Base-by-base conservation (phyloP, 2,113 vertebrate genomes). In the Cricetomys ansorgei region DNA sequence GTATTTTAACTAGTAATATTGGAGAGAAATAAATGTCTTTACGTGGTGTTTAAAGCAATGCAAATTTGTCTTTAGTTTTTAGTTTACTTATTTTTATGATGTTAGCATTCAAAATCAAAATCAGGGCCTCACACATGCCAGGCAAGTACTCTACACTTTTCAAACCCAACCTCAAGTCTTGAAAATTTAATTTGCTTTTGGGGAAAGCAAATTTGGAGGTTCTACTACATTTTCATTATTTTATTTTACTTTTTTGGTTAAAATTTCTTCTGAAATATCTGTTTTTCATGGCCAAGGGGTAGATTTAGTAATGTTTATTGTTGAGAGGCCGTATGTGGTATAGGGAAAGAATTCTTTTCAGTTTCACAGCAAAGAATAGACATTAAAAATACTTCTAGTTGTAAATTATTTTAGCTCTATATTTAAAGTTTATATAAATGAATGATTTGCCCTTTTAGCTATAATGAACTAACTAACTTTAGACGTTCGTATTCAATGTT, bases 271-370 rank as follows among this genome's bases (percentile, higher is more conserved):
- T 16, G 62, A 70, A 91, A 31, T 85, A 59, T 65, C 21, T 55
- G 31, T 73, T 84, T 40, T 75, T 11, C 88, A 37, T 64, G 13
- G 9, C 9, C n/a, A 75, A 6, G n/a, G 16, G 53, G 21, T 29
- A 84, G 57, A 95, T 83, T 92, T 84, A 87, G 53, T 79, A 40
- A 84, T 70, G 31, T 37, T 43, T 88, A 48, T 55, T 84, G 23
- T 87, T 90, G 72, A 53, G 53, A 90, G 40, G 70, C 11, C 62
- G 17, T 43, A n/a, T 77, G 40, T 88, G 31, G 31, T 85, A 2
- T 16, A 65, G 40, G 53, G 4, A 94, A 86, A 25, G 27, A 77
- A 29, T 76, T 88, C 17, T 89, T 89, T 79, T 48, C 48, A 53
- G 40, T 50, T 7, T 90, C 40, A 88, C 5, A 48, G 40, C 13